Base-by-base conservation (phyloP, 2,888 invertebrate species). In the Rotaria socialis region DNA sequence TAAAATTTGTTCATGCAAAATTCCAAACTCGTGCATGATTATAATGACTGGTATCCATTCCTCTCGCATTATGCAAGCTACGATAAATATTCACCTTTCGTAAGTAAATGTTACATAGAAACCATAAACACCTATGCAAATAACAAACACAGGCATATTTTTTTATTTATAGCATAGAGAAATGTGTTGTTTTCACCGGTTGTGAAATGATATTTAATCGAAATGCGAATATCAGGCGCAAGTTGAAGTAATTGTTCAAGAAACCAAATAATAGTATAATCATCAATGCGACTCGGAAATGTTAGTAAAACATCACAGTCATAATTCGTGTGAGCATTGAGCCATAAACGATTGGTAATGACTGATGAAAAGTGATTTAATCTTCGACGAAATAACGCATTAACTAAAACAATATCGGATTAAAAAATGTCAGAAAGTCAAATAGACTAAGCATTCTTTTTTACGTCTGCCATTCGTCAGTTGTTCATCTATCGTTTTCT, bases 251-350 rank as follows among this genome's bases (percentile, higher is more conserved):
- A 93, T 89, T 95, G 94, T 88, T 94, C 94, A 88, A 96, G 92
- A 86, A 96, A 92, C 96, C 96, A 96, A 90, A 96, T 93, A 87
- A 96, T 92, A 89, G 95, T 94, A 89, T 94, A 94, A 92, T 96
- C 95, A 88, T 94, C 94, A 22, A 95, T 94, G 90, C 94, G 94
- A 91, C 92, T 92, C 75, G 96, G 95, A 91, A 96, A 96, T 91
- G 95, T 95, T 89, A 96, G 93, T 88, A 96, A 95, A 89, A 96
- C 95, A 93, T 96, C 96, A 91, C 96, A 96, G 92, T 96, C 95
- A 90, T 94, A 93, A 87, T 96, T 96, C 41, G 96, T 96, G 84
- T 91, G 90, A 56, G 90, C 89, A 87, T 90, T 89, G 43, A 89
- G 88, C 88, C 90, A 89, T 8, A 90, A 89, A 87, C 89, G 89